Evolutionary conservation across 2,113 vertebrate species (phyloP).

Genomic region (Callipepla californica): DNA sequence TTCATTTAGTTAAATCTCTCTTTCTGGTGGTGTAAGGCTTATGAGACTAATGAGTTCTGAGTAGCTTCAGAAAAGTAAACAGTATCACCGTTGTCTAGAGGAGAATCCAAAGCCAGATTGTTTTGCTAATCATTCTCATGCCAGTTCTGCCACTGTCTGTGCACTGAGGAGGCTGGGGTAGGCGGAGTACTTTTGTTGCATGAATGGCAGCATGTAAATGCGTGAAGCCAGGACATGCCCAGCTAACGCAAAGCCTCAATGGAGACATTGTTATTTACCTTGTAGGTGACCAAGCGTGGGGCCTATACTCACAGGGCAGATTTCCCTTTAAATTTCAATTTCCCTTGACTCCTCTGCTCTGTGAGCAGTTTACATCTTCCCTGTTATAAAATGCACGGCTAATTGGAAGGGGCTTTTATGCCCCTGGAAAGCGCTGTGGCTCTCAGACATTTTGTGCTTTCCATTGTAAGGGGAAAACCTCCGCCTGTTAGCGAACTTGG

Average conservation of each 20-base stretch:
- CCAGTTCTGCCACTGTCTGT: neutral
- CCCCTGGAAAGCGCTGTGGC: neutral
- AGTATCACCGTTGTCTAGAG: neutral
- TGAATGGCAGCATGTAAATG: neutral
- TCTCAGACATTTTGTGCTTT: neutral
- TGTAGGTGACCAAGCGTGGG: rapidly evolving
- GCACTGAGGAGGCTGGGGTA: neutral
- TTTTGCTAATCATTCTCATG: neutral
- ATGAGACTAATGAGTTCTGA: neutral
- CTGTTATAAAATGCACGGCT: neutral
- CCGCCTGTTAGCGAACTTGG: neutral
- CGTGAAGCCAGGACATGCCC: neutral
- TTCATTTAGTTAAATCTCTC: neutral
- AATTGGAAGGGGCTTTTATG: neutral
- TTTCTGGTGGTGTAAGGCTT: neutral
- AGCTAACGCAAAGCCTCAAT: neutral
- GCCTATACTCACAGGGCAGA: neutral
- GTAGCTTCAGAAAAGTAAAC: neutral
- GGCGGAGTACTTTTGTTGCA: neutral
- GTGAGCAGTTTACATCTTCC: neutral
- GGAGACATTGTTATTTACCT: neutral
- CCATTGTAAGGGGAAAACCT: neutral
- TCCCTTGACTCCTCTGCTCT: neutral
- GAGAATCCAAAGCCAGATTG: neutral
- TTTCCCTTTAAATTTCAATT: neutral